Base-by-base conservation (phyloP, 2,888 invertebrate genomes). In the Agapetus fuscipes region DNA sequence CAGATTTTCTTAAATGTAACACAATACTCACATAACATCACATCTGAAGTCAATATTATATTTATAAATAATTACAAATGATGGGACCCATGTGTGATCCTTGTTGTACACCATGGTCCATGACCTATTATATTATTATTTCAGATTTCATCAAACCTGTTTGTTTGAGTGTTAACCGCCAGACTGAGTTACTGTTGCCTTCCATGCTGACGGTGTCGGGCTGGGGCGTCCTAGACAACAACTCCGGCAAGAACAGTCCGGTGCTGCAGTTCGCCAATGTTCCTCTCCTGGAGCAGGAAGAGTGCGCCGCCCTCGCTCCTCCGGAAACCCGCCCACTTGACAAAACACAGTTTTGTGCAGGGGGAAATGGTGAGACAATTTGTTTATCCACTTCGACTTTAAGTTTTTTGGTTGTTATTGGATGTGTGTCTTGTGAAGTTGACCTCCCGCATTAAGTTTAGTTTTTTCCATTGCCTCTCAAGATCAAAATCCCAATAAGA, bases 311-410 rank as follows among this genome's bases (percentile, higher is more conserved):
- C 3, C 14, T 43, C 12, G 40, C 45, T 13, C 43, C 43, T 3
- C 31, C 38, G 1, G 40, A 45, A 37, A 36, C 38, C 13, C 40
- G 32, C 68, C 72, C 12, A 71, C 73, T n/a, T 71, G 72, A 5
- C 52, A 55, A 36, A 54, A 51, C 33, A 2, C 48, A 48, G n/a
- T 45, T 48, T 35, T 48, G 48, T 26, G 48, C 48, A 2, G 45
- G 41, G n/a, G 48, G 66, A 1, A 3, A 30, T 10, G 17, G 17
- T 9, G 20, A 9, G 4, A 20, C 20, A 20, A 6, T 6, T 20
- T 9, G 9, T 20, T 20, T n/a, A n/a, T n/a, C n/a, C n/a, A n/a
- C n/a, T n/a, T n/a, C n/a, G n/a, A n/a, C n/a, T n/a, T n/a, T n/a
- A n/a, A n/a, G n/a, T n/a, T n/a, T n/a, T n/a, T n/a, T n/a, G n/a